A percentile compares a stretch with the other conserved stretches of the same genome.
Evolutionary conservation across 2,888 invertebrate genomes (phyloP).

Genomic region (Heliconius ethilla): DNA sequence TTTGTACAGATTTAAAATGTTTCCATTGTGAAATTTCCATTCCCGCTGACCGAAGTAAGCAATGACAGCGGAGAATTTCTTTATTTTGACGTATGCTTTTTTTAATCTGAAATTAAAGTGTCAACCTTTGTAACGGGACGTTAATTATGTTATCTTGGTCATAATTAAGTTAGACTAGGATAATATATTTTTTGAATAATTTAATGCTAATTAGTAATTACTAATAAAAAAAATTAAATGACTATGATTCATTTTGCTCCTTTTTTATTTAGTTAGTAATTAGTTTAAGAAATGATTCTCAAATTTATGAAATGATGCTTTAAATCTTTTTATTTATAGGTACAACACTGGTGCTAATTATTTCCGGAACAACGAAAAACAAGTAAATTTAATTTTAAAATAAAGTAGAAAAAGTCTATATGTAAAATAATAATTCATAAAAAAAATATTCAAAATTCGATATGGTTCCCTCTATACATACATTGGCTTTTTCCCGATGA

Average conservation of each 20-base stretch:
- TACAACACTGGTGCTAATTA: no score
- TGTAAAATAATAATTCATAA: background rate
- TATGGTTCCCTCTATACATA: slow-evolving; percentile 60
- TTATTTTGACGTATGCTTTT: slow-evolving; percentile 87
- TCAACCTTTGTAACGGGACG: background rate
- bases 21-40: slow-evolving; percentile 85
- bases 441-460: background rate
- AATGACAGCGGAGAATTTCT: slow-evolving; percentile 86
- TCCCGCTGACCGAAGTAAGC: slow-evolving; percentile 87
- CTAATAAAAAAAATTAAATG: no score
- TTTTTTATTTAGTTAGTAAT: no score
- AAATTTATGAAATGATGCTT: no score
- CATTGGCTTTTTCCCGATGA: slow-evolving; percentile 85
- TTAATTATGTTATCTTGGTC: background rate
- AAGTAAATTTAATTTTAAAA: background rate
- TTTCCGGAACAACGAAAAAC: no score
- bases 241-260: no score
- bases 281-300: no score
- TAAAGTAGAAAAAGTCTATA: no score
- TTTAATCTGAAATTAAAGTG: slow-evolving; percentile 81
- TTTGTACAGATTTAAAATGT: slow-evolving; percentile 43
- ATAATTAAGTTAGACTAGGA: no score
- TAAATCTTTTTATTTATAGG: no score
- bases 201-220: no score
- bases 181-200: no score